Base-by-base conservation (phyloP, 2,113 vertebrate species). In the Athene noctua region DNA sequence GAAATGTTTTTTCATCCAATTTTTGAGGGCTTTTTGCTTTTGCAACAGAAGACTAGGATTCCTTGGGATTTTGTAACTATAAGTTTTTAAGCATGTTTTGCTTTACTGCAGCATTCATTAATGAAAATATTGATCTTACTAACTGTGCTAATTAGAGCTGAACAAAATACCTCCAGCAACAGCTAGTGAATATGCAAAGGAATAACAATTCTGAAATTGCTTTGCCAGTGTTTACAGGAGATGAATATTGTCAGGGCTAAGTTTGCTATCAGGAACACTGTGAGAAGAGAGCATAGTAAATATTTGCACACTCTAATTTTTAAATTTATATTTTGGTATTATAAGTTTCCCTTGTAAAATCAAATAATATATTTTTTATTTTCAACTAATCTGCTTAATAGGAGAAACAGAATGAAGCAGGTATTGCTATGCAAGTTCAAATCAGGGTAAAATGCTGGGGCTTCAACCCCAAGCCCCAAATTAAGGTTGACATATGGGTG, bases 71-170 rank as follows among this genome's bases (percentile, higher is more conserved):
- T 92, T 94, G 36, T 66, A 93, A 86, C n/a, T 71, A 46, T 59
- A 32, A 59, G 17, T 58, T 88, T 95, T 92, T 47, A 90, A 83
- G 21, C n/a, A 25, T 92, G 61, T 86, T 93, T 97, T 94, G 72
- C 83, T 80, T 93, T 84, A 66, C 34, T 94, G 68, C 67, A 88
- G 34, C 47, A 70, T 86, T 92, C 75, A 67, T 72, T 94, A 95
- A 96, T 96, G 95, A 96, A 96, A 96, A 96, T 94, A 95, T 96
- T 96, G 96, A 94, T 96, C 95, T 95, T 96, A 97, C 91, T 95
- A 94, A 94, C 92, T 83, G 84, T 95, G 94, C 80, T 97, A 97
- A 96, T 95, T 95, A 96, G 89, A 96, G 94, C 95, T 92, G 95
- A 97, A 94, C 92, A 91, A 94, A 97, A 91, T 95, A 94, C 89